Conservation (phyloP, 2,113 vertebrate genomes). For the Numida meleagris region DNA sequence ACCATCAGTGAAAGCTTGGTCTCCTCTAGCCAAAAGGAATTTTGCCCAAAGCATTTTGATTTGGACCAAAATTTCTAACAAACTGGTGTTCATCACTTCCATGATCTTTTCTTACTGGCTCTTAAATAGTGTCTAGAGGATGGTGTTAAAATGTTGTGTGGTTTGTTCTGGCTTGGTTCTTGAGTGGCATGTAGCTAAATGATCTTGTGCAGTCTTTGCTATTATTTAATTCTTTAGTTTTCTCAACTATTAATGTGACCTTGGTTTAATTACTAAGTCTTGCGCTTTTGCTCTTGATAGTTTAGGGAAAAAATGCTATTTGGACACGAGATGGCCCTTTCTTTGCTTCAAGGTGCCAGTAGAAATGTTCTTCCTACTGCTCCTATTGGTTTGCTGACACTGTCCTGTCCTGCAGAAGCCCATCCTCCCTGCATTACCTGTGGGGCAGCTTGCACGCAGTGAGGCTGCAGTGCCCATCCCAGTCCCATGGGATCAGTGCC, state of each 20-base stretch:
- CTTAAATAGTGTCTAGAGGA: background rate
- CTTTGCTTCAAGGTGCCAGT: background rate
- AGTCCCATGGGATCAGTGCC: background rate
- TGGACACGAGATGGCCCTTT: background rate
- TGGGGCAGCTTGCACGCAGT: background rate
- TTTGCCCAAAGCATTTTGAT: background rate
- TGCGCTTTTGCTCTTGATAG: background rate
- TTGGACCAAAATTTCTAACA: background rate
- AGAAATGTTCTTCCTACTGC: background rate
- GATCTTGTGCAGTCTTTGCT: background rate
- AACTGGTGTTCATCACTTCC: background rate
- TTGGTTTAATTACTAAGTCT: background rate
- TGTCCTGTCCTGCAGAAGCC: fast-evolving
- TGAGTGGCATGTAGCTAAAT: fast-evolving
- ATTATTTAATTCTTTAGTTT: background rate
- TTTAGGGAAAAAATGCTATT: background rate
- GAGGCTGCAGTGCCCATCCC: background rate
- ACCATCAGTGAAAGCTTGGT: background rate
- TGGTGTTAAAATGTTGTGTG: background rate
- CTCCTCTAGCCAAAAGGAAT: background rate
- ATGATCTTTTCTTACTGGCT: background rate
- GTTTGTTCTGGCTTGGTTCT: background rate
- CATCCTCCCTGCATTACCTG: background rate
- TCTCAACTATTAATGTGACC: background rate
- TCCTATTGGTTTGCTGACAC: background rate